Evolutionary conservation across 2,113 vertebrate genomes (phyloP).

Genomic region (Hoplias malabaricus): DNA sequence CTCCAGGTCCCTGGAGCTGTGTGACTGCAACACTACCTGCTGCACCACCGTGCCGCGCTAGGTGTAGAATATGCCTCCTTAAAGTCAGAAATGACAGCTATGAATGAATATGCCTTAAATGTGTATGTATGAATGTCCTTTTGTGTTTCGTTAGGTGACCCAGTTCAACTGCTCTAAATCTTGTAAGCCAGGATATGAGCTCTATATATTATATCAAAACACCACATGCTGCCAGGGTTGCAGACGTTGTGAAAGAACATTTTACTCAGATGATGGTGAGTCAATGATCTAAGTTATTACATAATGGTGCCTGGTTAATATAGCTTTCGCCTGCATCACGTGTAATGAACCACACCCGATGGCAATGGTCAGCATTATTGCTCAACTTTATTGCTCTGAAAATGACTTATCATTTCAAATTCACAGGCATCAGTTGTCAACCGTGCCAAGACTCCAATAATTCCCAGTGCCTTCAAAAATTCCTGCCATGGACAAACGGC

Average conservation of each 20-base stretch:
- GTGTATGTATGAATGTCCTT: no score
- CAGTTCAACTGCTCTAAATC: slow-evolving; percentile 59
- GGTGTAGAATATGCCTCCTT: no score
- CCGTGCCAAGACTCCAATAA: neutral
- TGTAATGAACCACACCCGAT: neutral
- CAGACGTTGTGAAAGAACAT: slow-evolving; percentile 20
- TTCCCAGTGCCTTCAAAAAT: slow-evolving; percentile 53
- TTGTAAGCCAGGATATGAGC: slow-evolving; percentile 46
- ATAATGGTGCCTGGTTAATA: neutral
- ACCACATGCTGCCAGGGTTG: slow-evolving; percentile 51
- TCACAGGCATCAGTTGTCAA: neutral
- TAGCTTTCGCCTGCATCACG: neutral
- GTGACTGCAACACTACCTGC: no score
- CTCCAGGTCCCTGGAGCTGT: no score
- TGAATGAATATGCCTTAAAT: neutral
- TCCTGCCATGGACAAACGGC: slow-evolving; percentile 70
- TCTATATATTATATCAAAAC: neutral
- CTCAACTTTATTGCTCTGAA: neutral
- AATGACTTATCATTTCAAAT: neutral
- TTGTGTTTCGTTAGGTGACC: neutral
- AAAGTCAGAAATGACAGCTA: slow-evolving; percentile 48
- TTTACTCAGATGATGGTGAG: slow-evolving; percentile 41
- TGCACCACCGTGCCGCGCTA: no score
- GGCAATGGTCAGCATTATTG: neutral
- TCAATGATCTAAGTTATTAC: neutral